A percentile compares a stretch with the other conserved stretches of the same genome.
phyloP scores from a whole-genome alignment of 2,888 invertebrate genomes.

The Pristionchus japonicus region DNA sequence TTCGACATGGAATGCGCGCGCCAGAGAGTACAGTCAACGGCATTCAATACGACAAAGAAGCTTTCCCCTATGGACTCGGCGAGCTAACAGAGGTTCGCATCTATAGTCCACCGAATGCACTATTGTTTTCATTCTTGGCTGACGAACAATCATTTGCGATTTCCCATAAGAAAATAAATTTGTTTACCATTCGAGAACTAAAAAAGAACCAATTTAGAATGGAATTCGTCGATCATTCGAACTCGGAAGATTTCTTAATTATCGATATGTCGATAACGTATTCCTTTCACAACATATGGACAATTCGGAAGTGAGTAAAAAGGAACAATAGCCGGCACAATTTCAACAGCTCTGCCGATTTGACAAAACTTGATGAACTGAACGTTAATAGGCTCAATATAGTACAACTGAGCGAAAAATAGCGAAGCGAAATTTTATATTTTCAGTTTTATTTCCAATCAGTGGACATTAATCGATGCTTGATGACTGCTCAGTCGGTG shows the following conservation, averaged over 20 bases:
- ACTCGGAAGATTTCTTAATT: constrained; percentile 31
- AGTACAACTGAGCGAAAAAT: too few relatives aligned
- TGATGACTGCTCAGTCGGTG: constrained; percentile 44
- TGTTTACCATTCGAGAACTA: too few relatives aligned
- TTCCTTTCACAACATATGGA: constrained; percentile 37
- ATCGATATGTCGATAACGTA: constrained; percentile 43
- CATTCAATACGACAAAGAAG: constrained; percentile 33
- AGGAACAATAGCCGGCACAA: too few relatives aligned
- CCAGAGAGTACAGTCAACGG: constrained; percentile 34
- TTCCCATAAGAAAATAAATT: too few relatives aligned
- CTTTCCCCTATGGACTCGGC: constrained; percentile 40
- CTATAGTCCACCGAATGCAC: neutral
- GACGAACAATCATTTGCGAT: neutral
- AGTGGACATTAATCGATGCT: constrained; percentile 45
- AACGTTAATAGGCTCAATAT: too few relatives aligned
- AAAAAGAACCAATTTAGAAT: constrained; percentile 15
- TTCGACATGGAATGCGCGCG: constrained; percentile 40
- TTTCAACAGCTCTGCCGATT: too few relatives aligned
- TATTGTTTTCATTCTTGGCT: neutral
- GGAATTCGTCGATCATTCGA: constrained; percentile 43
- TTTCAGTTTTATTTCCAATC: constrained; percentile 47
- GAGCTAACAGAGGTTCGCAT: constrained; percentile 40
- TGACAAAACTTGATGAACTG: too few relatives aligned
- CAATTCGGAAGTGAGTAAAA: constrained; percentile 20
- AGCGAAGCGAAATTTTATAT: neutral